These are phyloP conservation scores for Amiota minor DNA, from an alignment of 2,888 invertebrate genomes.

Conservation along the genomic window DNA sequence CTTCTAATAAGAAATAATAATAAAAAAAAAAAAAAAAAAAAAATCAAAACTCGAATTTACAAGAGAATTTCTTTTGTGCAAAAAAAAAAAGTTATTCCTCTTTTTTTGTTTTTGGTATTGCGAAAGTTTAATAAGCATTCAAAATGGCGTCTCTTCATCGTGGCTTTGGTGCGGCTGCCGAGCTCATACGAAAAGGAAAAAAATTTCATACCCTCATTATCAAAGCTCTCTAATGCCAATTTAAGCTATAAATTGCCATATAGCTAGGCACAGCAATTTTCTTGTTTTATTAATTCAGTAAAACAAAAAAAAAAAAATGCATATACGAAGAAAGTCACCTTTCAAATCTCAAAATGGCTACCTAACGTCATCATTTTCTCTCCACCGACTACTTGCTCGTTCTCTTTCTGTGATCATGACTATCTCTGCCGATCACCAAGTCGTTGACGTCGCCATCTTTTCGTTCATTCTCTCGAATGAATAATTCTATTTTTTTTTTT, in stretches of 20 bases:
- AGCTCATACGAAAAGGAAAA: background rate
- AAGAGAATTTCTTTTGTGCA: background rate
- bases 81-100: background rate
- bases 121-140: background rate
- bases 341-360: slow-evolving; percentile 31
- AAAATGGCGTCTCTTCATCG: slow-evolving; percentile 48
- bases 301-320: background rate
- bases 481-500: background rate
- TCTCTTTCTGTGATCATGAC: background rate
- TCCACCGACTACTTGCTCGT: background rate
- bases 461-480: background rate
- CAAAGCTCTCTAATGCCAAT: slow-evolving; percentile 35
- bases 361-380: background rate
- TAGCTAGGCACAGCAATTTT: background rate
- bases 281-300: background rate
- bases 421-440: slow-evolving; percentile 12
- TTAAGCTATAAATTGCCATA: slow-evolving; percentile 21
- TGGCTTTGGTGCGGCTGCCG: slow-evolving; percentile 11
- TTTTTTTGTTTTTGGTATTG: background rate
- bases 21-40: too few relatives aligned
- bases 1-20: too few relatives aligned
- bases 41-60: background rate
- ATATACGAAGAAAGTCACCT: slow-evolving; percentile 16
- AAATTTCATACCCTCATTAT: slow-evolving; percentile 21
- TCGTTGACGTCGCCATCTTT: slow-evolving; percentile 16